These are phyloP conservation scores for Kryptopterus vitreolus DNA, from an alignment of 2,797 vertebrate species.

Conservation along the genomic window DNA sequence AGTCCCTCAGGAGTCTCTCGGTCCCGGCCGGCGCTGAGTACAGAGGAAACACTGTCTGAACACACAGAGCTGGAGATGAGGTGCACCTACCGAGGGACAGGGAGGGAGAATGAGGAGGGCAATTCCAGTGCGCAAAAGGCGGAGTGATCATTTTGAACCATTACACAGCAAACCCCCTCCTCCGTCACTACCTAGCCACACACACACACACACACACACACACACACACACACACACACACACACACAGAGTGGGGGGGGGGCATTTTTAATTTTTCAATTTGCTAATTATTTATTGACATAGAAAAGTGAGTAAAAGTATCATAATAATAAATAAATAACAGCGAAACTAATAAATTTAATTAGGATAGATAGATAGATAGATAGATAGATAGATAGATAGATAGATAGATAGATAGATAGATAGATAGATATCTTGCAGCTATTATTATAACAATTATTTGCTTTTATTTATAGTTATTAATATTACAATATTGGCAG, in stretches of 20 bases:
- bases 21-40: background rate
- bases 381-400: background rate
- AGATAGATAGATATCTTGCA: too few relatives aligned
- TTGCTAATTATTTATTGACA: too few relatives aligned
- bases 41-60: background rate
- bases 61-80: background rate
- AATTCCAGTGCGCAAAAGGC: background rate
- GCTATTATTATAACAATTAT: too few relatives aligned
- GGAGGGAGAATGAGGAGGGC: background rate
- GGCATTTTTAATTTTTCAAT: too few relatives aligned
- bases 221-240: background rate
- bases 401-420: background rate
- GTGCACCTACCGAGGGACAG: background rate
- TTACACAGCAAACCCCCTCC: constrained; percentile 10
- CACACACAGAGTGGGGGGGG: background rate
- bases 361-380: background rate
- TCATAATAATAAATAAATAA: too few relatives aligned
- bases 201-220: background rate
- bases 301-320: too few relatives aligned
- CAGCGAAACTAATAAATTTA: too few relatives aligned
- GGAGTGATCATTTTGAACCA: background rate
- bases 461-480: too few relatives aligned
- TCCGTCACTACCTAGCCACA: too few relatives aligned
- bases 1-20: background rate
- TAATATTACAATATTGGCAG: too few relatives aligned